Evolutionary conservation across 2,797 vertebrate species (phyloP).

Genomic region (Sardinella longiceps): DNA sequence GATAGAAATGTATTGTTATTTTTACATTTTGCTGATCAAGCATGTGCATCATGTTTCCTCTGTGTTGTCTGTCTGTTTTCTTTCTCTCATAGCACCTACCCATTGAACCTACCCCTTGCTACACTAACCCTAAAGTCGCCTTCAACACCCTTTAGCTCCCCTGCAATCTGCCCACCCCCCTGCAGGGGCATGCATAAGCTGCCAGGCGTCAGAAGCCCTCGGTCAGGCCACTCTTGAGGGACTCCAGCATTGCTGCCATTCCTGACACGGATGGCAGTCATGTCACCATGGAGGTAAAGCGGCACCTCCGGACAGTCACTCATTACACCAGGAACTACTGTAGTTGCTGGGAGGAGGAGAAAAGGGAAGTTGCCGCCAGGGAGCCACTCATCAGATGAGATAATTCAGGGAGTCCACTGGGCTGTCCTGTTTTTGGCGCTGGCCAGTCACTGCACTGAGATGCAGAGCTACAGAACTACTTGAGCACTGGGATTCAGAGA

Average conservation of each 20-base stretch:
- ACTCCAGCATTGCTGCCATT: constrained; percentile 77
- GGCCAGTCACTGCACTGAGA: background rate
- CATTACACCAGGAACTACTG: constrained; percentile 5
- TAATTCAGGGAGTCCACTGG: constrained; percentile 18
- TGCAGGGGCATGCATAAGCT: constrained; percentile 63
- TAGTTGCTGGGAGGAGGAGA: background rate
- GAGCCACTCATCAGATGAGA: constrained; percentile 27
- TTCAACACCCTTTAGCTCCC: background rate
- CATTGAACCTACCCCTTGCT: background rate
- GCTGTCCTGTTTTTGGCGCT: constrained; percentile 4
- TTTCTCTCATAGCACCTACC: no score
- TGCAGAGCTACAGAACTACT: background rate
- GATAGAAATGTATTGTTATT: constrained; percentile 12
- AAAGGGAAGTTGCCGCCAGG: constrained; percentile 30
- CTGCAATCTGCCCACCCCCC: background rate
- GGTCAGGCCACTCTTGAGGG: constrained; percentile 65
- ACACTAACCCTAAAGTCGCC: background rate
- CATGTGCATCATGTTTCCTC: constrained; percentile 34
- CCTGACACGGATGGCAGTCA: constrained; percentile 69
- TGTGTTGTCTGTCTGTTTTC: constrained; percentile 38
- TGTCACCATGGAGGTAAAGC: constrained; percentile 65
- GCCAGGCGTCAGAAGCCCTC: constrained; percentile 59
- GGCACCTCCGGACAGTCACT: constrained; percentile 55
- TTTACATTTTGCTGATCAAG: constrained; percentile 25
- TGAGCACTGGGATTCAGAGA: background rate